These are phyloP conservation scores for Pangasius macronema DNA, from an alignment of 2,797 vertebrate genomes.

Conservation along the genomic window DNA sequence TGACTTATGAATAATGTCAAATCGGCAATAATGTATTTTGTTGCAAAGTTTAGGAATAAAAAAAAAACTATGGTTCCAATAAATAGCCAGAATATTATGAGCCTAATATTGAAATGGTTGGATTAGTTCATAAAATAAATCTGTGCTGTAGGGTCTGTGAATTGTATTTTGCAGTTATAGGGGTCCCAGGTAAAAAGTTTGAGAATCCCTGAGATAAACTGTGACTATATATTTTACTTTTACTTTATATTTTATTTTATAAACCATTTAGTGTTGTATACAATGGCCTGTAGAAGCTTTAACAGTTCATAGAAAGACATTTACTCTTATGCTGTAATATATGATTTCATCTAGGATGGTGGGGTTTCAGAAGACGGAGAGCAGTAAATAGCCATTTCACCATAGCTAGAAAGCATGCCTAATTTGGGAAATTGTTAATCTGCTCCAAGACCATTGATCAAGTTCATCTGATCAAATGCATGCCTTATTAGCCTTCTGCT, in stretches of 20 bases:
- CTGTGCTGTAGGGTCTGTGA: neutral
- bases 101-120: neutral
- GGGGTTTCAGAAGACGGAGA: neutral
- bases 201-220: neutral
- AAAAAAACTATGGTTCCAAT: neutral
- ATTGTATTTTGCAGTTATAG: neutral
- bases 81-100: neutral
- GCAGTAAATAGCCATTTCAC: neutral
- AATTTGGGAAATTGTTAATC: neutral
- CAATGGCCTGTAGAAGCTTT: neutral
- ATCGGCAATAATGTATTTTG: neutral
- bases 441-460: neutral
- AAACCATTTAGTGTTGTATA: neutral
- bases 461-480: neutral
- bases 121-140: conserved; percentile 4
- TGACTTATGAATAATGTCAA: conserved; percentile 14
- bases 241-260: too few relatives aligned
- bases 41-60: neutral
- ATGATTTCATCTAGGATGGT: neutral
- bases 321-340: neutral
- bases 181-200: neutral
- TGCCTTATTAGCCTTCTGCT: neutral
- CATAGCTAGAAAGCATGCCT: neutral
- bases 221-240: neutral
- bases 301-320: neutral